Percentiles rank a stretch among this genome's conserved stretches.
Conservation (phyloP, 1,140 invertebrate species). For the Andricus grossulariae region DNA sequence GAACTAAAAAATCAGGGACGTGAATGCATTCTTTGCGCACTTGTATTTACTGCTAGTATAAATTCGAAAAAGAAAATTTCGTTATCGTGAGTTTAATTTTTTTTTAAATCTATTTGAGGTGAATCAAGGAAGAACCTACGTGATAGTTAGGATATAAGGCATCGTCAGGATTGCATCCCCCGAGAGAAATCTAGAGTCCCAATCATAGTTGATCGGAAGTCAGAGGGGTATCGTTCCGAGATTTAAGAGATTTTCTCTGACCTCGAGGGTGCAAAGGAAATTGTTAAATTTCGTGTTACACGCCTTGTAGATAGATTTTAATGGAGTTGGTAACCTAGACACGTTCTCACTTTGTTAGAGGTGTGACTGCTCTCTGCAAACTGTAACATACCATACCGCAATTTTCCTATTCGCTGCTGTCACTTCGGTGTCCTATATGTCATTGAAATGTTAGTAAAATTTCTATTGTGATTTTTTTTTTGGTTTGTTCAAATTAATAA, state of each 20-base stretch:
- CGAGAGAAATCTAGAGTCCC: constrained; percentile 46
- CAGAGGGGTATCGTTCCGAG: constrained; percentile 50
- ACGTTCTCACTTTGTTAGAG: constrained; percentile 71
- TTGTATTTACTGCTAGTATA: too few species aligned
- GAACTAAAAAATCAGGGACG: too few species aligned
- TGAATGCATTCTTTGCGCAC: too few species aligned
- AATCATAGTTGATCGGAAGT: constrained; percentile 52
- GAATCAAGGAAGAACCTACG: too few species aligned
- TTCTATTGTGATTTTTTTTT: too few species aligned
- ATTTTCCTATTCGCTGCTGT: not conserved
- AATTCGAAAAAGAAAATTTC: too few species aligned
- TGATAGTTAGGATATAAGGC: not conserved
- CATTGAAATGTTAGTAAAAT: too few species aligned
- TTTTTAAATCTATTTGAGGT: too few species aligned
- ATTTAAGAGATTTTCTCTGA: constrained; percentile 54
- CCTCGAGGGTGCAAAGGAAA: constrained; percentile 54
- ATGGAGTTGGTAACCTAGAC: constrained; percentile 69
- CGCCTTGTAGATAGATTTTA: constrained; percentile 69
- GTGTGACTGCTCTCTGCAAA: constrained; percentile 46
- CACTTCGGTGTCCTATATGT: too few species aligned
- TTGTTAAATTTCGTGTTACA: constrained; percentile 68
- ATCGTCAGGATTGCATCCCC: constrained; percentile 35
- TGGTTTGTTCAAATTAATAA: too few species aligned
- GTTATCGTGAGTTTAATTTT: too few species aligned
- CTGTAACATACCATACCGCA: constrained; percentile 43